A percentile compares a stretch with the other conserved stretches of the same genome.
Evolutionary conservation across 2,797 vertebrate species (phyloP).

Genomic region (Rhinella marina): DNA sequence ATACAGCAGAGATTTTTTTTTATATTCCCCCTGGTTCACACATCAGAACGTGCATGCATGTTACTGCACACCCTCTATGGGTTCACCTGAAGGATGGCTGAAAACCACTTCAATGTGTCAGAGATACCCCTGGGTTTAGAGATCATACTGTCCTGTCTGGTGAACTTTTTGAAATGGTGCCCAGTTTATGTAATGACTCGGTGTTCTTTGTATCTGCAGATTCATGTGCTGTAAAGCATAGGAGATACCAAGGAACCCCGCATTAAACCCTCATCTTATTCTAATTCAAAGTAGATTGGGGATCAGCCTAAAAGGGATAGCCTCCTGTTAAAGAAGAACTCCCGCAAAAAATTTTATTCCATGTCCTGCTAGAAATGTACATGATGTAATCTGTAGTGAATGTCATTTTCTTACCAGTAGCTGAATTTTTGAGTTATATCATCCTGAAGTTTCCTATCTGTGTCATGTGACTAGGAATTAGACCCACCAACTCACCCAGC

Average conservation of each 20-base stretch:
- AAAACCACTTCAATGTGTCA: constrained; percentile 50
- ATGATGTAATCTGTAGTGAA: too few species aligned
- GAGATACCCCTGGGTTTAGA: neutral
- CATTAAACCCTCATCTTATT: constrained; percentile 60
- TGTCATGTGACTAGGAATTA: too few species aligned
- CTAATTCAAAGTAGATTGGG: constrained; percentile 56
- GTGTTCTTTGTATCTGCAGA: constrained; percentile 48
- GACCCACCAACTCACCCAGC: too few species aligned
- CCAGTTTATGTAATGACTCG: constrained; percentile 56
- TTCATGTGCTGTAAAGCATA: constrained; percentile 54
- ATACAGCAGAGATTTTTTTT: neutral
- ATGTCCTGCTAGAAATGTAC: too few species aligned
- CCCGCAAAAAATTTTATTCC: too few species aligned
- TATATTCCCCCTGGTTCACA: neutral
- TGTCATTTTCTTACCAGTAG: too few species aligned
- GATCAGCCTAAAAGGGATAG: constrained; percentile 60
- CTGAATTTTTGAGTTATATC: too few species aligned
- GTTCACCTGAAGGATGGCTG: constrained; percentile 24
- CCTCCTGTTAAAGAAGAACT: too few species aligned
- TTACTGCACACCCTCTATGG: neutral
- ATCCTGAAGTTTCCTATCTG: too few species aligned
- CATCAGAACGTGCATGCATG: neutral
- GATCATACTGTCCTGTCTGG: constrained; percentile 28
- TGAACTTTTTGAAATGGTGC: constrained; percentile 48
- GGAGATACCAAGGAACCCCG: constrained; percentile 50